These are phyloP conservation scores for Leucophenga montana DNA, from an alignment of 2,888 invertebrate genomes.

Conservation along the genomic window DNA sequence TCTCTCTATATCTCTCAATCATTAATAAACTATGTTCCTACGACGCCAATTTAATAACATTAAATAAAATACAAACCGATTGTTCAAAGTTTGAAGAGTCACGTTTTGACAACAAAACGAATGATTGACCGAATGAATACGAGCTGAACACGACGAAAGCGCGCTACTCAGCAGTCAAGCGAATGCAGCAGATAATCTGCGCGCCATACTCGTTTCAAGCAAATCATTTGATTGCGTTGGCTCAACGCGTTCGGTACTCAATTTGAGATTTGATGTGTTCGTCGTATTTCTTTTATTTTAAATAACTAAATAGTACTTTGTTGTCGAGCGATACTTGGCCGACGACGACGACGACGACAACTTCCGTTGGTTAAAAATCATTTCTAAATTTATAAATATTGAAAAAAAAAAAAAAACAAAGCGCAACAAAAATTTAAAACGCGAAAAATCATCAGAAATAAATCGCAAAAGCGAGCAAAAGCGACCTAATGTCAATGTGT, in stretches of 20 bases:
- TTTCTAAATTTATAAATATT: slow-evolving; percentile 58
- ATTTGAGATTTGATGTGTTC: not conserved
- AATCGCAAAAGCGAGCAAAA: not conserved
- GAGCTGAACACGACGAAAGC: too few relatives aligned
- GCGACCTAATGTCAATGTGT: too few relatives aligned
- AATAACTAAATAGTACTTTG: not conserved
- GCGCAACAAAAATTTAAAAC: slow-evolving; percentile 20
- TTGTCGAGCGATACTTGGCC: slow-evolving; percentile 30
- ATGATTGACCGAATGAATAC: too few relatives aligned
- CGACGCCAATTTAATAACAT: too few relatives aligned
- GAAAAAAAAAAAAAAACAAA: slow-evolving; percentile 32
- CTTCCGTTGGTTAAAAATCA: slow-evolving; percentile 58
- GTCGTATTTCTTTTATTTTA: not conserved
- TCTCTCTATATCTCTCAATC: too few relatives aligned
- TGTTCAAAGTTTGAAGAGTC: too few relatives aligned
- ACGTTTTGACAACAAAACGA: too few relatives aligned
- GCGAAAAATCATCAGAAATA: slow-evolving; percentile 10
- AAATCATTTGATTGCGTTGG: slow-evolving; percentile 53
- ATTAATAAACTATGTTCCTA: too few relatives aligned
- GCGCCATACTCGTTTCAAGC: not conserved
- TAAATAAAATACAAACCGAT: too few relatives aligned
- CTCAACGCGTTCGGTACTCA: slow-evolving; percentile 43
- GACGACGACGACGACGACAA: slow-evolving; percentile 22
- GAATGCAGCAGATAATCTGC: not conserved
- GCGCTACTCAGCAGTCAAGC: too few relatives aligned